Evolutionary conservation across 1,140 invertebrate species (phyloP), one percentile per base, ranked within the genome.

Genomic region (Papilio polyxenes): DNA sequence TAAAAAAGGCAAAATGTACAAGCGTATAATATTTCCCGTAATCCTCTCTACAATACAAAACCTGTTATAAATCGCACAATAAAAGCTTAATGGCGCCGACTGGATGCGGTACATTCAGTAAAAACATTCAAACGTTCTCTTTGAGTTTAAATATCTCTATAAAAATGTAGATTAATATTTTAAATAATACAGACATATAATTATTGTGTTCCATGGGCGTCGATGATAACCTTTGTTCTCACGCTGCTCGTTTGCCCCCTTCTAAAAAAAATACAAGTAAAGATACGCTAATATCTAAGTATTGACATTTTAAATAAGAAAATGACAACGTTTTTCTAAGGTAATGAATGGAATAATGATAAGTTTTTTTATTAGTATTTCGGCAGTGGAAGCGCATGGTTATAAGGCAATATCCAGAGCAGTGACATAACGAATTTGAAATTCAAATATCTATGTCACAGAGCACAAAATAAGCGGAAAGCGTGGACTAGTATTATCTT

Each of bases 11-110:
- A 40, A 72, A 72, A 72, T 72, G 65, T 72, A 72, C 23, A 72
- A 72, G 31, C 31, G 5, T 72, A 72, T 69, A 69, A 69, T 37
- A 72, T 72, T 72, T 72, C 65, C 65, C 65, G 65, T 72, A 72
- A 72, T 72, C 65, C 65, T 72, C 65, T 72, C 65, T 72, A 72
- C 65, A 72, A 72, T 72, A 72, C 65, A 72, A 72, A 72, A 72
- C 65, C 65, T 72, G 65, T 37, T 72, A 72, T 72, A 40, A 72
- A 72, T 72, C 65, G 65, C 65, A 72, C 65, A 72, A 72, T 72
- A 72, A 72, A 72, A 72, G 65, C 65, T 37, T 72, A 72, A 72
- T 72, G 65, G 31, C 65, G 65, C 31, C 65, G 65, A 72, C 65
- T 72, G 65, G 31, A 72, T 72, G 65, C 65, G 62, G 23, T 65